These are phyloP conservation scores for Tetranychus urticae DNA, from an alignment of 1,140 invertebrate species.

Conservation along the genomic window DNA sequence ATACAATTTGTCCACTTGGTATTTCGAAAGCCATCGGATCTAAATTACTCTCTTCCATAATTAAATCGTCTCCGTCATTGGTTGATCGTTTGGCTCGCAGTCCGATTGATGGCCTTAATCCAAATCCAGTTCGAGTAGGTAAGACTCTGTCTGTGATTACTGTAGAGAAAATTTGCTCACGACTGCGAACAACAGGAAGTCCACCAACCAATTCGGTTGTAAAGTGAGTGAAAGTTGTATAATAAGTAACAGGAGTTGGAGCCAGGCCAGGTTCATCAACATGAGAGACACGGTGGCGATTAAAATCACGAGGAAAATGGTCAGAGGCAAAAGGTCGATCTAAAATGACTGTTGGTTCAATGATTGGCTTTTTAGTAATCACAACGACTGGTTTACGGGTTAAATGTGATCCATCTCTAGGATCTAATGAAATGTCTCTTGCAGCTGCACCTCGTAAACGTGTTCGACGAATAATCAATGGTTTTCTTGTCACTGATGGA, in stretches of 20 bases:
- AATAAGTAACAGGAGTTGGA: slow-evolving; percentile 50
- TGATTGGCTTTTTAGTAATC: background rate
- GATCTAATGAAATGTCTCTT: background rate
- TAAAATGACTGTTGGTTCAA: background rate
- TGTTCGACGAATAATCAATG: background rate
- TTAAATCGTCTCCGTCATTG: background rate
- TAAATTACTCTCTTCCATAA: background rate
- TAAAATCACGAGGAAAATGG: background rate
- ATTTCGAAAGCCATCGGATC: no score
- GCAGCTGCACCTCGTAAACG: background rate
- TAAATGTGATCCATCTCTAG: background rate
- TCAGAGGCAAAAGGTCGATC: background rate
- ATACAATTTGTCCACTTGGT: no score
- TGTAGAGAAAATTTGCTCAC: slow-evolving; percentile 19
- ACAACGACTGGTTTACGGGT: background rate
- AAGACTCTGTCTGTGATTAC: slow-evolving; percentile 17
- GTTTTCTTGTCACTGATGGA: background rate
- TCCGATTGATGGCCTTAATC: background rate
- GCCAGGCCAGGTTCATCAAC: background rate
- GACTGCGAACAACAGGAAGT: slow-evolving; percentile 30
- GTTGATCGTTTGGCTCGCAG: background rate
- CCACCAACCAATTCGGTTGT: slow-evolving; percentile 43
- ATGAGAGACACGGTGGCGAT: no score
- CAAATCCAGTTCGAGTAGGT: background rate
- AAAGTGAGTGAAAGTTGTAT: slow-evolving; percentile 73